phyloP scores from a whole-genome alignment of 2,888 invertebrate genomes.

The Noctua comes region DNA sequence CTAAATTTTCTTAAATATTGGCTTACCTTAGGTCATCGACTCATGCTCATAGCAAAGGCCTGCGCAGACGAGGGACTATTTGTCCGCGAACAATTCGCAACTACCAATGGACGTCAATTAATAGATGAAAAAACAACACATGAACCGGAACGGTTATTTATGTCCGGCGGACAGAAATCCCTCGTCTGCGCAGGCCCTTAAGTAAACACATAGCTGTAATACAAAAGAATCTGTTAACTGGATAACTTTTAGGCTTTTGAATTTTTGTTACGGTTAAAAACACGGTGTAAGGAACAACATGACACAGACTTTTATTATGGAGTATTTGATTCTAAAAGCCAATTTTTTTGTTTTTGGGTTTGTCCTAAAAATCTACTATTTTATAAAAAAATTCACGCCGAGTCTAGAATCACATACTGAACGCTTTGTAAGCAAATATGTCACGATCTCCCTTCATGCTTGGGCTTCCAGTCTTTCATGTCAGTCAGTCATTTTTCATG shows the following conservation, averaged over 20 bases:
- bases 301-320: not conserved
- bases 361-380: not conserved
- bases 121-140: too few species aligned
- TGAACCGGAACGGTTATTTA: too few species aligned
- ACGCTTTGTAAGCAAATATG: not conserved
- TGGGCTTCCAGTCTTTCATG: too few species aligned
- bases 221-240: not conserved
- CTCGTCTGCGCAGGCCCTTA: too few species aligned
- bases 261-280: not conserved
- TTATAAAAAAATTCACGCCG: not conserved
- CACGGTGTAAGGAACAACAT: not conserved
- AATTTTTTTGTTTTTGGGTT: not conserved
- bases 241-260: not conserved
- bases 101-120: too few species aligned
- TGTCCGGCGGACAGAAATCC: too few species aligned
- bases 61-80: too few species aligned
- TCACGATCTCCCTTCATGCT: not conserved
- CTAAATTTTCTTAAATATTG: not conserved
- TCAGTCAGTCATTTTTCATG: too few species aligned
- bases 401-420: not conserved
- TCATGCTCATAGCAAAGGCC: not conserved
- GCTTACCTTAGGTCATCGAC: not conserved
- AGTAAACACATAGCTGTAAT: not conserved
- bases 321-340: not conserved
- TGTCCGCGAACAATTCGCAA: too few species aligned